Evolutionary conservation across 2,888 invertebrate genomes (phyloP).

Genomic region (Slavum lentiscoides): DNA sequence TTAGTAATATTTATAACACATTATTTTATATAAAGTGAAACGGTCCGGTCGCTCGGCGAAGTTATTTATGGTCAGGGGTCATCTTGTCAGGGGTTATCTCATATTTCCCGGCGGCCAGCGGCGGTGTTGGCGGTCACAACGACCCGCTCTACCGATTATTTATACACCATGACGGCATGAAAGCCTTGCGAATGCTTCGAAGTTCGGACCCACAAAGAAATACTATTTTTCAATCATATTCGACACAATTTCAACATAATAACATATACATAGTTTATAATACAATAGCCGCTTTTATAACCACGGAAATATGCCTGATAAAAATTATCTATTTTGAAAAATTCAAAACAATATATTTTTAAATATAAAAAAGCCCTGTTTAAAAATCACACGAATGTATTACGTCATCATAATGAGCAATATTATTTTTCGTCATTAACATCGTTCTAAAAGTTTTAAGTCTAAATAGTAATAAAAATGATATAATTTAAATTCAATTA

Average conservation of each 20-base stretch:
- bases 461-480: too few species aligned
- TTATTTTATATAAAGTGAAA: slow-evolving; percentile 43
- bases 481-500: too few species aligned
- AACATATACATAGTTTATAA: too few species aligned
- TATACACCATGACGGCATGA: slow-evolving; percentile 15
- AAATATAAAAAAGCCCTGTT: too few species aligned
- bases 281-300: too few species aligned
- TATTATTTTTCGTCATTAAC: too few species aligned
- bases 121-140: slow-evolving; percentile 4
- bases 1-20: slow-evolving; percentile 39
- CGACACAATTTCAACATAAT: not conserved
- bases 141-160: slow-evolving; percentile 3
- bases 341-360: too few species aligned
- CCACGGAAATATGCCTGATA: too few species aligned
- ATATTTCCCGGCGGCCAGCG: slow-evolving; percentile 25
- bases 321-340: too few species aligned
- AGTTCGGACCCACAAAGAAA: slow-evolving; percentile 2
- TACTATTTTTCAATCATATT: not conserved
- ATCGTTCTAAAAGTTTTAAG: too few species aligned
- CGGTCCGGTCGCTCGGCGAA: not conserved
- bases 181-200: slow-evolving; percentile 1
- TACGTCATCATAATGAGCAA: too few species aligned
- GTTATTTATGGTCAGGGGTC: slow-evolving; percentile 38
- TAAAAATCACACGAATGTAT: too few species aligned
- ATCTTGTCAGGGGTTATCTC: slow-evolving; percentile 32